A percentile compares a stretch with the other conserved stretches of the same genome.
These are phyloP conservation scores for Pseudomyrmex dendroicus DNA, from an alignment of 1,140 invertebrate species.

Conservation along the genomic window DNA sequence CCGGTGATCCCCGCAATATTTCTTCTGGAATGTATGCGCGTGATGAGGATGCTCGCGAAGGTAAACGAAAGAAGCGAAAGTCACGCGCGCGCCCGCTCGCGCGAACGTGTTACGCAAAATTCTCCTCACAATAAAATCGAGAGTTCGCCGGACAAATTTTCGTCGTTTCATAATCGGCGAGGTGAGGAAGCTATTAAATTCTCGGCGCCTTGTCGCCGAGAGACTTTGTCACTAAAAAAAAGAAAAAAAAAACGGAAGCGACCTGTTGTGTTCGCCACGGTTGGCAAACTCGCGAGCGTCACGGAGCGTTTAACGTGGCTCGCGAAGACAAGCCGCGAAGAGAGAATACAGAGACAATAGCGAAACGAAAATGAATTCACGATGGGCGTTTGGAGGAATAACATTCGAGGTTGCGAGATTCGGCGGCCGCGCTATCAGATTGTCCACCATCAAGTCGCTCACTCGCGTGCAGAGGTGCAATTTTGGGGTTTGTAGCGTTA, in stretches of 20 bases:
- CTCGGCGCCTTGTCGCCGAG: not conserved
- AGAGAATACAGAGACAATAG: not conserved
- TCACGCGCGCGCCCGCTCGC: not conserved
- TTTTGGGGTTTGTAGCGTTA: slow-evolving; percentile 69
- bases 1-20: not conserved
- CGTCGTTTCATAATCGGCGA: slow-evolving; percentile 28
- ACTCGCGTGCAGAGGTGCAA: slow-evolving; percentile 69
- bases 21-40: slow-evolving; percentile 4
- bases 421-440: slow-evolving; percentile 9
- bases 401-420: not conserved
- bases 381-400: no score
- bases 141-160: slow-evolving; percentile 40
- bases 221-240: no score
- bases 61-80: slow-evolving; percentile 45
- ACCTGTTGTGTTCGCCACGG: slow-evolving; percentile 35
- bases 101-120: slow-evolving; percentile 39
- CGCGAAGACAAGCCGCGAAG: not conserved
- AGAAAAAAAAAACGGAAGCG: slow-evolving; percentile 11
- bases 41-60: slow-evolving; percentile 24
- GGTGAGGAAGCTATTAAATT: slow-evolving; percentile 9
- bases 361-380: not conserved
- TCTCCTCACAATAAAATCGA: slow-evolving; percentile 42
- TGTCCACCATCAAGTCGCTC: slow-evolving; percentile 38
- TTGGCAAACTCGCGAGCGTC: slow-evolving; percentile 7
- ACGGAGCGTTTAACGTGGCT: slow-evolving; percentile 23